Evolutionary conservation across 2,888 invertebrate species (phyloP).

Genomic region (Ptychoptera albimana): DNA sequence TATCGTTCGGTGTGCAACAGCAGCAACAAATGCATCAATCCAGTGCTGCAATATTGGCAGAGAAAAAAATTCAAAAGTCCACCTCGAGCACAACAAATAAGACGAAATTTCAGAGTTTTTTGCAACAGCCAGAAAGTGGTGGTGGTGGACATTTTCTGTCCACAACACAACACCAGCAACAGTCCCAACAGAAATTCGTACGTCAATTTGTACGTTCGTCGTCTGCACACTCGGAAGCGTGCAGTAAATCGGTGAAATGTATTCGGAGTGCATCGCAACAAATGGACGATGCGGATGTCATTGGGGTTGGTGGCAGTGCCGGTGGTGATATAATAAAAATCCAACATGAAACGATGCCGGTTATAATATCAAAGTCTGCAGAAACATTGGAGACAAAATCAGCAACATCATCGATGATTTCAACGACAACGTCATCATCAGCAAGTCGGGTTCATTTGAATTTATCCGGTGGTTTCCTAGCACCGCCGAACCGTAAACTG

Average conservation of each 20-base stretch:
- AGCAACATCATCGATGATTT: neutral
- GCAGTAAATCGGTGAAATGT: conserved; percentile 23
- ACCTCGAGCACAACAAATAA: conserved; percentile 12
- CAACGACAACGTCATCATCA: conserved; percentile 11
- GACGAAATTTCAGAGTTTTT: conserved; percentile 28
- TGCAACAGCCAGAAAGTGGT: conserved; percentile 26
- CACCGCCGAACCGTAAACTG: conserved; percentile 38
- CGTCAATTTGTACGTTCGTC: conserved; percentile 31
- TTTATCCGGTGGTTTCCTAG: conserved; percentile 26
- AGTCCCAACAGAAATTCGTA: conserved; percentile 27
- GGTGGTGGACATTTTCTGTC: conserved; percentile 21
- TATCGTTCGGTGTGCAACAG: neutral
- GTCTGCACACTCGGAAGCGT: conserved; percentile 28
- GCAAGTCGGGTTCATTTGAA: conserved; percentile 30
- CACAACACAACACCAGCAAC: conserved; percentile 11
- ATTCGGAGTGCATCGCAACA: conserved; percentile 29
- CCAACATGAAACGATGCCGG: conserved; percentile 14
- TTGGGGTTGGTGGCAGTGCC: conserved; percentile 10
- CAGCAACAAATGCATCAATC: conserved; percentile 29
- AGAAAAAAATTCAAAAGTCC: conserved; percentile 11
- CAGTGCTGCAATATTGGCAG: conserved; percentile 24
- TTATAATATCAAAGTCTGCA: conserved; percentile 29
- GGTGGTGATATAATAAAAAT: neutral
- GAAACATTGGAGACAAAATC: conserved; percentile 24
- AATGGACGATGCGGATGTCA: conserved; percentile 22